Percentiles rank a stretch among this genome's conserved stretches.
Conservation (phyloP, 2,888 invertebrate species). For the Tanypteryx hageni region DNA sequence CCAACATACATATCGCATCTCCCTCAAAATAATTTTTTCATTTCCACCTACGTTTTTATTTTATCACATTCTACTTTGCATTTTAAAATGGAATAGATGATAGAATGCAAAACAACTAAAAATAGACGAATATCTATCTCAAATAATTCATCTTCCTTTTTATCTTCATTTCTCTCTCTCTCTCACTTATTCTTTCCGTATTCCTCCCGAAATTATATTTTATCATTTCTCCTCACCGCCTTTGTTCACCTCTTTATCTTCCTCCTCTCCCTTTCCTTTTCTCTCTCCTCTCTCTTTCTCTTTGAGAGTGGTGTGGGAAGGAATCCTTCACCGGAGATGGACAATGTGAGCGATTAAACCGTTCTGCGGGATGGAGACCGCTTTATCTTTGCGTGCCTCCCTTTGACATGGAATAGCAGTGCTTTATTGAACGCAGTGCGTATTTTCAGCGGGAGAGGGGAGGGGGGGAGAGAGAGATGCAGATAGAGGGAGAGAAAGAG, state of each 20-base stretch:
- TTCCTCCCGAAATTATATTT: background rate
- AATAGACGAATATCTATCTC: background rate
- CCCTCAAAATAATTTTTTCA: no score
- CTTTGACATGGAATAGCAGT: conserved; percentile 29
- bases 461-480: background rate
- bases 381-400: conserved; percentile 1
- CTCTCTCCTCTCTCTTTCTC: background rate
- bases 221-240: background rate
- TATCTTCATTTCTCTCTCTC: background rate
- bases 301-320: background rate
- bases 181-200: background rate
- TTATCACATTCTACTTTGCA: no score
- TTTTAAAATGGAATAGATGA: no score
- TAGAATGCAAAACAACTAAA: no score
- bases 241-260: no score
- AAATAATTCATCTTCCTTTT: background rate
- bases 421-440: conserved; percentile 32
- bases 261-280: background rate
- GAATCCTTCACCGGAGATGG: conserved; percentile 13
- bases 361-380: conserved; percentile 9
- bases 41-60: no score
- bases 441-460: background rate
- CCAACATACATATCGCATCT: background rate
- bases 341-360: conserved; percentile 26
- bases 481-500: background rate